Evolutionary conservation across 2,888 invertebrate genomes (phyloP), one percentile per base, ranked within the genome.

Genomic region (Lasioglossum villosulum): DNA sequence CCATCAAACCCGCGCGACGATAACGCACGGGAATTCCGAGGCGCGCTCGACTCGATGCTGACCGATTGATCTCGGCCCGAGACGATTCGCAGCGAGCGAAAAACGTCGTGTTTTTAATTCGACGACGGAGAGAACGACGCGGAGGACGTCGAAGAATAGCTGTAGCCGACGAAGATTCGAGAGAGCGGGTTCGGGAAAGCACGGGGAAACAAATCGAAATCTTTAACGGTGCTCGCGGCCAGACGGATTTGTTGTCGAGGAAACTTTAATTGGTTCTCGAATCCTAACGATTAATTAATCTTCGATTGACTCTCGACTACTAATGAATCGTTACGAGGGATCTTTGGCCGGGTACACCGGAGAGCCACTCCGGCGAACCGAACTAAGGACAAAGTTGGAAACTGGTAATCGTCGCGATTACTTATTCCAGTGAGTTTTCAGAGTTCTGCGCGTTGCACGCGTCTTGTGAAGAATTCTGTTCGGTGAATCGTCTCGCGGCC

Each of bases 251-350:
- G 86, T 89, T 81, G 89, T 87, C 80, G 86, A 80, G 83, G 75
- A 87, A 91, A 91, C 89, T 91, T 91, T 91, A 91, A 91, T 91
- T 92, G 90, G 91, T 88, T 91, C 91, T 90, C 90, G 91, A 91
- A 87, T 90, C 91, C 88, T 78, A 87, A 85, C 90, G 90, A 91
- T 89, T 91, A 91, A 91, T 91, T 91, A 91, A 89, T 91, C 90
- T 89, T 87, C 88, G 89, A 91, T 91, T 89, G 90, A 90, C 91
- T 88, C 90, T 90, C 90, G 87, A 91, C 88, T 89, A 84, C 87
- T 87, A 89, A 91, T 89, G 90, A 91, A 87, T 88, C 88, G 88
- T 90, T 91, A 91, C 82, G 84, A 73, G 80, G 85, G 86, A 90
- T 88, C 87, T 87, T 89, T 83, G 90, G 48, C 52, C 78, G 90